Base-by-base conservation (phyloP, 2,113 vertebrate species). In the Atherinomorus stipes region DNA sequence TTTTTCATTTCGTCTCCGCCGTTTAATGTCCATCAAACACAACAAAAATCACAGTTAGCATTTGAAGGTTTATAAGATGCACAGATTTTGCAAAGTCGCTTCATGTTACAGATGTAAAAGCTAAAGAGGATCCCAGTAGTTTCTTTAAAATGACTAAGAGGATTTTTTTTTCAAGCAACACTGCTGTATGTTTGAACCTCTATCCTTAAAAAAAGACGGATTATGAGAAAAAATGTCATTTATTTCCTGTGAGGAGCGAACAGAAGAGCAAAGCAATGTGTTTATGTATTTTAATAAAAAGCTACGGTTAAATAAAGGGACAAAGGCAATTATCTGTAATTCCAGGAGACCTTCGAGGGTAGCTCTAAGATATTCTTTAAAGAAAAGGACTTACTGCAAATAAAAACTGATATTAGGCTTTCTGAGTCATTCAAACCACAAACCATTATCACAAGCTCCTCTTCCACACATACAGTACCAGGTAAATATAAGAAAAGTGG, bases 171-270 rank as follows among this genome's bases (percentile, higher is more conserved):
- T 7, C 5, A 64, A 26, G 4, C 15, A 58, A 57, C 28, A 19
- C 7, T 51, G 42, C 21, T 60, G 45, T 51, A 26, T 59, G 45
- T 18, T 37, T 34, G 38, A 62, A 56, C 54, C 52, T 67, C 19
- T 56, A 23, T 44, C 40, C 64, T 28, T 12, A 10, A 40, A 18
- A 44, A 12, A 44, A 2, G 42, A 44, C 2, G 5, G 42, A 44
- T 44, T 44, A 44, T 2, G 15, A 44, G 42, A 44, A 44, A 18
- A 18, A 44, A 44, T 44, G 4, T 44, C 5, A 16, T 1, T 18
- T 16, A 44, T 4, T 11, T 10, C 10, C 38, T 44, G 42, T 44
- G 3, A 44, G 42, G 13, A 15, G 28, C 3, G 28, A 28, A 28
- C 6, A 28, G 6, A 13, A 18, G 42, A 13, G 4, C 11, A 44